These are phyloP conservation scores for Drosophila longiperda DNA, from an alignment of 2,888 invertebrate species.

Conservation along the genomic window DNA sequence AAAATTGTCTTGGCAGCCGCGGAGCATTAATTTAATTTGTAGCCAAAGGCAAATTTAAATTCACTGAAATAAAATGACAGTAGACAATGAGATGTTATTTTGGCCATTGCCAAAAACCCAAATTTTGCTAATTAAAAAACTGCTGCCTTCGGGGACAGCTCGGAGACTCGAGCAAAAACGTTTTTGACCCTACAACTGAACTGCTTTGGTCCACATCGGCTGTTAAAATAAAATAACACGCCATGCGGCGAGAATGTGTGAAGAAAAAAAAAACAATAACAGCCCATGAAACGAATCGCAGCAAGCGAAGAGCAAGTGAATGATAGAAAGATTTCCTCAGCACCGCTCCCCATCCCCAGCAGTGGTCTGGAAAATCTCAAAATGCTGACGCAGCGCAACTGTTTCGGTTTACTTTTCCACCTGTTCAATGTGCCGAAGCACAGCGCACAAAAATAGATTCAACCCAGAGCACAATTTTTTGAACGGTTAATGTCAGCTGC, in stretches of 20 bases:
- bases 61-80: slow-evolving; percentile 57
- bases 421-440: slow-evolving; percentile 47
- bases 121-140: slow-evolving; percentile 65
- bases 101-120: slow-evolving; percentile 25
- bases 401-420: slow-evolving; percentile 55
- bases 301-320: not conserved
- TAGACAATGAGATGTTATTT: slow-evolving; percentile 3
- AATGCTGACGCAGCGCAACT: slow-evolving; percentile 62
- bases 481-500: slow-evolving; percentile 1
- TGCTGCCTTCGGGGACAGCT: slow-evolving; percentile 27
- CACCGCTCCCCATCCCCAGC: not conserved
- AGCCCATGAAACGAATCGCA: slow-evolving; percentile 6
- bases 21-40: slow-evolving; percentile 50
- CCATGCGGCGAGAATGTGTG: slow-evolving; percentile 65
- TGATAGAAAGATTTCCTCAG: slow-evolving; percentile 11
- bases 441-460: slow-evolving; percentile 39
- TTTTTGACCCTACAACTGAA: slow-evolving; percentile 16
- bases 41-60: slow-evolving; percentile 61
- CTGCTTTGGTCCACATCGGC: slow-evolving; percentile 49
- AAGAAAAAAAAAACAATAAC: slow-evolving; percentile 30
- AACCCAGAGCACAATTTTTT: slow-evolving; percentile 59
- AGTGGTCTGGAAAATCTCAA: slow-evolving; percentile 67
- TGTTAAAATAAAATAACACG: slow-evolving; percentile 71
- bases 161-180: not conserved
- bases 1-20: slow-evolving; percentile 41